Evolutionary conservation across 2,888 invertebrate species (phyloP).

Genomic region (Omphaloscelis lunosa): DNA sequence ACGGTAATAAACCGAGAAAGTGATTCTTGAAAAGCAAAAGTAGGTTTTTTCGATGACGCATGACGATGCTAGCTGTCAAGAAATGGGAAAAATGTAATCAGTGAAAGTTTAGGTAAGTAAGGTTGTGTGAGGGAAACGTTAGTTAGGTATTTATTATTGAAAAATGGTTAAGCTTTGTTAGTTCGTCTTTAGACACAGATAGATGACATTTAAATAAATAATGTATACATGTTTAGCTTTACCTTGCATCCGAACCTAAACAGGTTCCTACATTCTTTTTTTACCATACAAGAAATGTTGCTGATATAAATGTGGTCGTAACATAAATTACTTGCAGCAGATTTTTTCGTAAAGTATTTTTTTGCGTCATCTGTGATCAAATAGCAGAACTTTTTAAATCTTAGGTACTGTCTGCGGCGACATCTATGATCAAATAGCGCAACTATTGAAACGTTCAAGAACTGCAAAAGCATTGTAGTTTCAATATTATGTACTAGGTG

Average conservation of each 20-base stretch:
- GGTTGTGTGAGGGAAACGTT: background rate
- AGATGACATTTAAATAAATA: background rate
- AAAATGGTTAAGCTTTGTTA: background rate
- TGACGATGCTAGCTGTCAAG: slow-evolving; percentile 5
- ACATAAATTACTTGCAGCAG: background rate
- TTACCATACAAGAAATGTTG: background rate
- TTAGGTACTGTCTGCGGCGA: background rate
- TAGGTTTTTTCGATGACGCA: slow-evolving; percentile 49
- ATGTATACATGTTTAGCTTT: background rate
- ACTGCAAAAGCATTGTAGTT: background rate
- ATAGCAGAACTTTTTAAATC: background rate
- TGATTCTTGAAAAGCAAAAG: slow-evolving; percentile 43
- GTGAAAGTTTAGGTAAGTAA: slow-evolving; percentile 48
- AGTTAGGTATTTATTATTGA: background rate
- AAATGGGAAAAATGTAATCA: background rate
- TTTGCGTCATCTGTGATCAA: slow-evolving; percentile 45
- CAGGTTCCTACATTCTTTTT: too few species aligned
- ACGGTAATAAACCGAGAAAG: slow-evolving; percentile 33
- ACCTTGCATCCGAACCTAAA: too few species aligned
- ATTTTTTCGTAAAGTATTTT: background rate
- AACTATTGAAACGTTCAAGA: background rate
- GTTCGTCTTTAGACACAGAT: background rate
- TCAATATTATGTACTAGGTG: background rate
- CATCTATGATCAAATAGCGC: slow-evolving; percentile 25
- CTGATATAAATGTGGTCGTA: background rate